phyloP scores from a whole-genome alignment of 2,797 vertebrate species.

The Mycteria americana region DNA sequence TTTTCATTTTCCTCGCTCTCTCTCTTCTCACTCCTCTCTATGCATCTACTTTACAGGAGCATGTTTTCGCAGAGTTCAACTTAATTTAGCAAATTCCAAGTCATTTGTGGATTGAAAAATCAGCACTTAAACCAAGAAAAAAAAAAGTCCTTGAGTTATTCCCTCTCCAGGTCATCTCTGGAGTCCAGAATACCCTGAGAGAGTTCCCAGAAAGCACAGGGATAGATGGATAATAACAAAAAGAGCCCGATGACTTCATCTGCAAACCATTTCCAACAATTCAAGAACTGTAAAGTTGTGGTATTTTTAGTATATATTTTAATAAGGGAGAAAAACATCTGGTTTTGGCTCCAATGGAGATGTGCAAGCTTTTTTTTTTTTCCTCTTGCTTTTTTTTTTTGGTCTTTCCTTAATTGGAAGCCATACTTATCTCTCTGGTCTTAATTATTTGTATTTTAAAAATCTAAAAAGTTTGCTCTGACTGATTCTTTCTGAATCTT shows the following conservation, averaged over 20 bases:
- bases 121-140: not conserved
- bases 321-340: constrained; percentile 58
- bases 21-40: not conserved
- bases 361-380: not conserved
- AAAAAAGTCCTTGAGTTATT: not conserved
- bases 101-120: not conserved
- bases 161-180: not conserved
- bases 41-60: not conserved
- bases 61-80: not conserved
- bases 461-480: not conserved
- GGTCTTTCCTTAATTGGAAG: constrained; percentile 10
- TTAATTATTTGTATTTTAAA: constrained; percentile 28
- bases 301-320: constrained; percentile 62
- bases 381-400: not conserved
- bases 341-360: constrained; percentile 26
- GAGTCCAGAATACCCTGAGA: constrained; percentile 12
- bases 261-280: constrained; percentile 62
- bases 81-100: not conserved
- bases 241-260: constrained; percentile 57
- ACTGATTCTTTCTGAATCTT: not conserved
- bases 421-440: not conserved
- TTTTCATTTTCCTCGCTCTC: not conserved
- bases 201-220: constrained; percentile 31
- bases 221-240: constrained; percentile 48
- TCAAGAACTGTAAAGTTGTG: constrained; percentile 50